phyloP scores from a whole-genome alignment of 2,888 invertebrate genomes.

The Chalcis sispes region DNA sequence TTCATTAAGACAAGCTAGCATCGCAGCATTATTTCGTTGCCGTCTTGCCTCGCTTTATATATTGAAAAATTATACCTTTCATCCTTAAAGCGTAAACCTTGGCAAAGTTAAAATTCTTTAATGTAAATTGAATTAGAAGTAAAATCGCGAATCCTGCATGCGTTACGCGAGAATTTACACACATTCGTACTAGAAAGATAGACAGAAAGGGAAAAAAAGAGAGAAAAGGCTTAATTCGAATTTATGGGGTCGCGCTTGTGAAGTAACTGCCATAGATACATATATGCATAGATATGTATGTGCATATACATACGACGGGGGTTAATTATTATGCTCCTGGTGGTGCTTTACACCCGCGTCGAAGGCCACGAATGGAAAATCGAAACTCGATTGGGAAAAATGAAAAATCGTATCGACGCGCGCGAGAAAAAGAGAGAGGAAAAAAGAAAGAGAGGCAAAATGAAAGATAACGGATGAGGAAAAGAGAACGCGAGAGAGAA shows the following conservation, averaged over 20 bases:
- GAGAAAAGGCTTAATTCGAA: conserved; percentile 55
- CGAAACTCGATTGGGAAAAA: conserved; percentile 52
- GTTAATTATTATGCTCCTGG: conserved; percentile 54
- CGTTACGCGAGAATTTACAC: no score
- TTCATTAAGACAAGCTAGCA: no score
- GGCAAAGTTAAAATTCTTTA: no score
- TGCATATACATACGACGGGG: no score
- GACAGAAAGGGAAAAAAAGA: no score
- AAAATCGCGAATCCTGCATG: conserved; percentile 34
- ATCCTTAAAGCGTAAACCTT: neutral
- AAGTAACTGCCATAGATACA: conserved; percentile 49
- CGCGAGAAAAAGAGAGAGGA: conserved; percentile 15
- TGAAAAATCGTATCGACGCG: conserved; percentile 44
- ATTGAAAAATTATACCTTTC: conserved; percentile 23
- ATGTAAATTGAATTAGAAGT: conserved; percentile 52
- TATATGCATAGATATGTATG: no score
- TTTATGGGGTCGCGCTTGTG: conserved; percentile 52
- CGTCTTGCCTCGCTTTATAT: no score
- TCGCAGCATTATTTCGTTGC: no score
- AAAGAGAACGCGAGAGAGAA: no score
- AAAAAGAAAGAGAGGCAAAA: no score
- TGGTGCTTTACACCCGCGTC: neutral
- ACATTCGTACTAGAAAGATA: neutral
- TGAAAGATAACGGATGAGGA: no score
- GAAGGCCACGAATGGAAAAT: conserved; percentile 34